These are phyloP conservation scores for Plutomurus gul DNA, from an alignment of 1,140 invertebrate species.

Conservation along the genomic window DNA sequence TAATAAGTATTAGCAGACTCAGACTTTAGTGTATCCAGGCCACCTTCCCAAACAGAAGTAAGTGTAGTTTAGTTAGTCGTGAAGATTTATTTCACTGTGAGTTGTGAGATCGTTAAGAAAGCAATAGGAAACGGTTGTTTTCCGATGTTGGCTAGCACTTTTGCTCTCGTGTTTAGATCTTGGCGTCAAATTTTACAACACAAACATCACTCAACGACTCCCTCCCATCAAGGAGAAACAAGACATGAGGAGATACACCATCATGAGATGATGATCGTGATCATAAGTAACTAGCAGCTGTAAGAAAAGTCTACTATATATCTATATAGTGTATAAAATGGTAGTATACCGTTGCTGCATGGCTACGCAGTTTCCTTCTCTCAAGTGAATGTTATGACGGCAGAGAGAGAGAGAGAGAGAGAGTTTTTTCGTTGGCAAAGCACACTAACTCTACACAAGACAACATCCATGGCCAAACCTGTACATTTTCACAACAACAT, in stretches of 20 bases:
- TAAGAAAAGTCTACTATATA: no score
- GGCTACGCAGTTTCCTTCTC: no score
- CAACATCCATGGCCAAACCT: neutral
- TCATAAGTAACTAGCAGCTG: slow-evolving; percentile 11
- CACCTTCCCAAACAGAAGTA: no score
- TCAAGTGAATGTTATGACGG: no score
- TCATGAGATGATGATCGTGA: slow-evolving; percentile 8
- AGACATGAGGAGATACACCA: neutral
- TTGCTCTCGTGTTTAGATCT: slow-evolving; percentile 1
- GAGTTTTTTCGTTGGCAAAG: no score
- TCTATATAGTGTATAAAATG: no score
- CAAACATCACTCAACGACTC: slow-evolving; percentile 28
- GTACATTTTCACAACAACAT: neutral
- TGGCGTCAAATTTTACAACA: slow-evolving; percentile 7
- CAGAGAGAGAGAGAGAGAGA: no score
- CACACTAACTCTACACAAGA: neutral
- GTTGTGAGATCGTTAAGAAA: neutral
- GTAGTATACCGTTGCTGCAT: no score
- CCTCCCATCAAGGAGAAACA: slow-evolving; percentile 12
- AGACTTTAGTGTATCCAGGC: no score
- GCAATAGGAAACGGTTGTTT: slow-evolving; percentile 21
- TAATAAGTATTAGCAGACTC: no score
- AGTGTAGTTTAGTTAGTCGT: neutral
- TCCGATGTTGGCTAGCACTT: neutral
- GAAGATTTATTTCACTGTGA: slow-evolving; percentile 6